Base-by-base conservation (phyloP, 2,113 vertebrate species). In the Phaethon lepturus region DNA sequence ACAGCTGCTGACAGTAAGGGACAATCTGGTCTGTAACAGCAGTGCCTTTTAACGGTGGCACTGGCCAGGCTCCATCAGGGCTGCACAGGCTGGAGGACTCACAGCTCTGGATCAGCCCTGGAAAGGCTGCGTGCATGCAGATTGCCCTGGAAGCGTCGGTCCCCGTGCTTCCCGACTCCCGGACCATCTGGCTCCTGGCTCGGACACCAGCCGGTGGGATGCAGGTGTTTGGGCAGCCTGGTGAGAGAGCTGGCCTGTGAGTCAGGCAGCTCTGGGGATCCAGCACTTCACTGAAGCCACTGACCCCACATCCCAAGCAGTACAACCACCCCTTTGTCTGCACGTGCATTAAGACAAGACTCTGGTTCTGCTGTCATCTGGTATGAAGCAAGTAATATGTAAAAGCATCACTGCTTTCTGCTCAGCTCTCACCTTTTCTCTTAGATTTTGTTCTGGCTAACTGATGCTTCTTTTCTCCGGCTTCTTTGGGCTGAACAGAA, bases 101-200 rank as follows among this genome's bases (percentile, higher is more conserved):
- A 0, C 76, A 74, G 66, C 55, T 74, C 80, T 2, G 5, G 77
- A 68, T 56, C 91, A 71, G 89, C 77, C 89, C 89, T 94, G 92
- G 89, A 85, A 91, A 89, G 16, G 33, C 47, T 72, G 69, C 19
- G 0, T 0, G 35, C 60, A 16, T 52, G 44, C 93, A 91, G 95
- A 96, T 87, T 91, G 84, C 64, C 89, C 90, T 91, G 95, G 68
- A 89, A 97, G 31, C 1, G 1, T 60, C 10, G 2, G 3, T 33
- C 25, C 40, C 10, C 1, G 0, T 44, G 72, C 56, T 89, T 90
- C 52, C 91, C 82, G 86, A 3, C 63, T 91, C 76, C 55, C 68
- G 59, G 87, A 45, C 96, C 95, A 96, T 96, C 95, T 95, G 95
- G 73, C 89, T 96, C 55, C 79, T 72, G 40, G 64, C 76, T 95